A percentile compares a stretch with the other conserved stretches of the same genome.
These are phyloP conservation scores for Cyrtonyx montezumae DNA, from an alignment of 2,113 vertebrate species.

Conservation along the genomic window DNA sequence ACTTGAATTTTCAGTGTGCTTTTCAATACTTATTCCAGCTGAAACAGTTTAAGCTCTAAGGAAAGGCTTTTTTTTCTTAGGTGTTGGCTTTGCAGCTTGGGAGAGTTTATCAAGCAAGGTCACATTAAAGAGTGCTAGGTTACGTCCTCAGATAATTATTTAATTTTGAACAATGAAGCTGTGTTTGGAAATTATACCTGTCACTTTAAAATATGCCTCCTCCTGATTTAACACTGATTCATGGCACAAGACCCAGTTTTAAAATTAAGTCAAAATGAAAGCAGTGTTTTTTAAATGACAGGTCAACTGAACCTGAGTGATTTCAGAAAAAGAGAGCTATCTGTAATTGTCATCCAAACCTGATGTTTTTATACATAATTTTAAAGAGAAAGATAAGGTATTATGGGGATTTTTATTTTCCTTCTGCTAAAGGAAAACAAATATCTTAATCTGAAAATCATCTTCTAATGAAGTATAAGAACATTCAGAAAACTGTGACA, in stretches of 20 bases:
- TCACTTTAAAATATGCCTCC: not conserved
- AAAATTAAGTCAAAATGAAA: not conserved
- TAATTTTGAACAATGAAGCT: conserved; percentile 39
- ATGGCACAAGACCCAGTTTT: conserved; percentile 4
- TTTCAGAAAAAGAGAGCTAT: not conserved
- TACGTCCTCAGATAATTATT: conserved; percentile 27
- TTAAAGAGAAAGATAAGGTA: not conserved
- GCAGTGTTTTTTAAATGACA: not conserved
- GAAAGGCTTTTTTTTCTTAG: not conserved
- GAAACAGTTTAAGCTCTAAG: not conserved
- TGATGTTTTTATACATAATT: not conserved
- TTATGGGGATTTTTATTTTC: not conserved
- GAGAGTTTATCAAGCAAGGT: conserved; percentile 5
- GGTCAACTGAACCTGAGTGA: not conserved
- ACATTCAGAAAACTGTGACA: not conserved
- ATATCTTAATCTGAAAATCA: not conserved
- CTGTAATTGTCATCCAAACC: not conserved
- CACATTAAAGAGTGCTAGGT: not conserved
- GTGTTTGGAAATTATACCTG: conserved; percentile 27
- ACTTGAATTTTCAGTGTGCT: not conserved
- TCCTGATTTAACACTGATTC: not conserved
- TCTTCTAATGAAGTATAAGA: not conserved
- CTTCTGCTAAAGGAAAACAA: not conserved
- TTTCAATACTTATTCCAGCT: not conserved
- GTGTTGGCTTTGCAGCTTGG: not conserved